phyloP scores from a whole-genome alignment of 1,140 invertebrate species.

The Monomorium pharaonis region DNA sequence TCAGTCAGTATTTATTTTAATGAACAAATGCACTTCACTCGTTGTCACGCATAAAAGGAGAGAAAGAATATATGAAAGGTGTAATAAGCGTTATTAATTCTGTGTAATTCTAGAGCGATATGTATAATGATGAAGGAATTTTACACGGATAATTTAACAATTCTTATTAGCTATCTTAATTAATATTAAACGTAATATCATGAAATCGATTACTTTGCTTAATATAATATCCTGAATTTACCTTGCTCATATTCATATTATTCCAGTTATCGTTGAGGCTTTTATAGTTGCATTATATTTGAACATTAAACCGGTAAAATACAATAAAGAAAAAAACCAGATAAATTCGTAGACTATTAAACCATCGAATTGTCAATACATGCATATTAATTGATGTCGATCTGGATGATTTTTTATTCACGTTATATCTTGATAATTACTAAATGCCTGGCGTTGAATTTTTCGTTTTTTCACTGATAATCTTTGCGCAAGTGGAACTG shows the following conservation, averaged over 20 bases:
- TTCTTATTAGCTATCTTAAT: slow-evolving; percentile 25
- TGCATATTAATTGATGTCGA: neutral
- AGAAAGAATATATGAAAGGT: neutral
- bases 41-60: neutral
- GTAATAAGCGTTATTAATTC: slow-evolving; percentile 21
- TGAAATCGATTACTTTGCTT: slow-evolving; percentile 10
- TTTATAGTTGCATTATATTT: neutral
- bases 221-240: neutral
- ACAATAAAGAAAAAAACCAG: neutral
- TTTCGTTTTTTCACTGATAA: neutral
- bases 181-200: neutral
- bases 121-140: neutral
- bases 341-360: neutral
- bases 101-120: neutral
- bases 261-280: neutral
- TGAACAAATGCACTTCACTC: neutral
- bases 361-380: neutral
- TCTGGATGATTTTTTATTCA: slow-evolving; percentile 2
- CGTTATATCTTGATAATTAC: neutral
- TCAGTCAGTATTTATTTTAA: neutral
- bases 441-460: neutral
- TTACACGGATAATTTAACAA: neutral
- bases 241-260: neutral
- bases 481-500: slow-evolving; percentile 1
- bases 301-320: neutral